Base-by-base conservation (phyloP, 1,140 invertebrate species). In the Achatina immaculata region DNA sequence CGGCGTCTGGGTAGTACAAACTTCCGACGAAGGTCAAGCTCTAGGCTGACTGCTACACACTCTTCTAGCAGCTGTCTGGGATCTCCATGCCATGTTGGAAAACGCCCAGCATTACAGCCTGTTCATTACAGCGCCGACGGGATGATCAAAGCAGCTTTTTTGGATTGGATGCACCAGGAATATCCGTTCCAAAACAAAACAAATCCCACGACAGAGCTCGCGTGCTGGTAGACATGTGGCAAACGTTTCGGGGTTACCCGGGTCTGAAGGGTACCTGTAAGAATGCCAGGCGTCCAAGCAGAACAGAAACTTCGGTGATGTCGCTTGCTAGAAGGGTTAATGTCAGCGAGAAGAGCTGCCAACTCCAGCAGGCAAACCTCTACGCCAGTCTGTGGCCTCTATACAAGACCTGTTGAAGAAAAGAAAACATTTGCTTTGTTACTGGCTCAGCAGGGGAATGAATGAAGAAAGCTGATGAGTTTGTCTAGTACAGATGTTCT, bases 131-230 rank as follows among this genome's bases (percentile, higher is more conserved):
- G 9, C 28, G 1, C n/a, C 28, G 9, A 28, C 58, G 11, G 2
- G n/a, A 62, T n/a, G 58, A 62, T 62, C 58, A 62, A 62, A 28
- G 28, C 58, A 62, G n/a, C 28, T 28, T 28, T 62, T n/a, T 19
- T n/a, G n/a, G 58, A 34, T 62, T 62, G n/a, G n/a, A 28, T 62
- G n/a, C 58, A 31, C n/a, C 58, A 19, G 58, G n/a, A 11, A 31
- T 31, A 62, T 62, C 58, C 58, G 28, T 62, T 62, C 58, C 58
- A 62, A 31, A 62, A 62, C 4, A 62, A 34, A 62, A 62, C 28
- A 62, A 31, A n/a, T 62, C 58, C 58, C n/a, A 28, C 6, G 58
- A 62, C 58, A 62, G 31, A 62, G 28, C 58, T 31, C 58, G 16
- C 9, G 16, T 31, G 58, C 58, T 62, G 4, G n/a, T 31, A 31